Conservation (phyloP, 2,888 invertebrate genomes). For the Lycophotia porphyrea region DNA sequence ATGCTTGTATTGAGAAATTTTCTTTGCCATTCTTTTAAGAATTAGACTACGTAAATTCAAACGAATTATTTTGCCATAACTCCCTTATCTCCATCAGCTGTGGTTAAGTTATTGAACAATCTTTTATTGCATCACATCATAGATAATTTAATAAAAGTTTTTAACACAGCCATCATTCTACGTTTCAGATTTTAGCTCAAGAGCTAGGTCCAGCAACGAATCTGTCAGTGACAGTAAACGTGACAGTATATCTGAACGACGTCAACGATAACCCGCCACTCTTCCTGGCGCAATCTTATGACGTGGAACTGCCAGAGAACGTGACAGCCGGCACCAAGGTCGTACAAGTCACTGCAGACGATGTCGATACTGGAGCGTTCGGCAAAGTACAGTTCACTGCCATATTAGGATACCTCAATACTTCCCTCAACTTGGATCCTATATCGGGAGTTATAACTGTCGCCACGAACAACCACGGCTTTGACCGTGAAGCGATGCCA, state of each 20-base stretch:
- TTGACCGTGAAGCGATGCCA: slow-evolving; percentile 95
- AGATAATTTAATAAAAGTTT: background rate
- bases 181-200: slow-evolving; percentile 93
- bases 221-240: slow-evolving; percentile 93
- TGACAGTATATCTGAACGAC: slow-evolving; percentile 95
- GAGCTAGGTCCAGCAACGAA: slow-evolving; percentile 95
- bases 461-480: slow-evolving; percentile 92
- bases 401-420: slow-evolving; percentile 94
- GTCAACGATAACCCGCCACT: slow-evolving; percentile 96
- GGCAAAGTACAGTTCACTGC: slow-evolving; percentile 95
- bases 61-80: background rate
- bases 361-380: slow-evolving; percentile 94
- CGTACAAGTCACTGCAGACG: slow-evolving; percentile 94
- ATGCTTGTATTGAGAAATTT: background rate
- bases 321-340: slow-evolving; percentile 93
- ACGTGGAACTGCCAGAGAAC: slow-evolving; percentile 94
- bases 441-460: slow-evolving; percentile 95
- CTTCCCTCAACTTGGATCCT: slow-evolving; percentile 94
- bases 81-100: background rate
- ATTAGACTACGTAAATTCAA: background rate
- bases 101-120: no score
- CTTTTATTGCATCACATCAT: background rate
- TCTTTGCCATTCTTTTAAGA: background rate
- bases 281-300: slow-evolving; percentile 93
- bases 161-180: background rate